phyloP scores from a whole-genome alignment of 2,113 vertebrate species.

The Heliornis fulica region DNA sequence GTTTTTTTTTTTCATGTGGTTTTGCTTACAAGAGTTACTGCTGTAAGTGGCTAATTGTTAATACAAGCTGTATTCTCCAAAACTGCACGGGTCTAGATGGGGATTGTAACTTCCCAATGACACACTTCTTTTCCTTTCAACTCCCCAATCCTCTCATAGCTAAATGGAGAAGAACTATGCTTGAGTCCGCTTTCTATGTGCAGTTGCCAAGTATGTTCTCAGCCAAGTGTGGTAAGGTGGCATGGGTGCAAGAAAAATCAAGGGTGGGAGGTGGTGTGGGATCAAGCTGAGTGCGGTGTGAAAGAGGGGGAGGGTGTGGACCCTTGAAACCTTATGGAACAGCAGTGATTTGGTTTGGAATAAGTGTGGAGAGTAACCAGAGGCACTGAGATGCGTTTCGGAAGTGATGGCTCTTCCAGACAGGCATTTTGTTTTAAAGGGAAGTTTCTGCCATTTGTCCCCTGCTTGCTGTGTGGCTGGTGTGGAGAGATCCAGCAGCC shows the following conservation, averaged over 20 bases:
- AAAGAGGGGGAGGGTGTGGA: not conserved
- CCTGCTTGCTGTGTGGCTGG: not conserved
- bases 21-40: not conserved
- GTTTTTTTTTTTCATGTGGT: not conserved
- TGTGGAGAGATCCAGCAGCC: not conserved
- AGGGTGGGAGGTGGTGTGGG: not conserved
- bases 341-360: not conserved
- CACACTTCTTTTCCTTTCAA: not conserved
- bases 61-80: rapidly evolving
- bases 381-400: not conserved
- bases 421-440: not conserved
- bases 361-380: not conserved
- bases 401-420: not conserved
- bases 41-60: not conserved
- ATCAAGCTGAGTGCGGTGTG: not conserved
- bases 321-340: not conserved
- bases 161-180: not conserved
- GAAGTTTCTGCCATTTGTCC: not conserved
- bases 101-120: not conserved
- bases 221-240: no score
- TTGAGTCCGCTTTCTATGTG: not conserved
- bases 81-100: rapidly evolving
- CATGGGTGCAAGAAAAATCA: not conserved
- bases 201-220: not conserved
- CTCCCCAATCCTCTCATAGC: not conserved